Evolutionary conservation across 2,797 vertebrate species (phyloP).

Genomic region (Distichodus sexfasciatus): DNA sequence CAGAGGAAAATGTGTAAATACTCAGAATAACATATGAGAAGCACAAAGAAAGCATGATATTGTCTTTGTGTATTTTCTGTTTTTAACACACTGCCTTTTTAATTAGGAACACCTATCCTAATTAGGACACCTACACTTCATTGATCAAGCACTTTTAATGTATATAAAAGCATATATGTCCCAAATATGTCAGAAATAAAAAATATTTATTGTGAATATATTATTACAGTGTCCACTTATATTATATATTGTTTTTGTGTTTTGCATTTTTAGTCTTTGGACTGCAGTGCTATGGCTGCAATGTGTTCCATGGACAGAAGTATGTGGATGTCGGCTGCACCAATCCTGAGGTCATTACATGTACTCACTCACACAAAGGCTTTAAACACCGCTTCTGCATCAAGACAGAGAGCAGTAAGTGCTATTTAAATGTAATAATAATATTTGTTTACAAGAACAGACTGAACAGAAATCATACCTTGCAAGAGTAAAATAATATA

Average conservation of each 20-base stretch:
- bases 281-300: conserved; percentile 91
- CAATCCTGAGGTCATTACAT: conserved; percentile 87
- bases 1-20: too few species aligned
- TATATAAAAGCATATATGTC: too few species aligned
- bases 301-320: conserved; percentile 82
- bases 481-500: too few species aligned
- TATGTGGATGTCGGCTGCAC: conserved; percentile 86
- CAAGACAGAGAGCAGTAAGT: conserved; percentile 82
- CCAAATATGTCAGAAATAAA: too few species aligned
- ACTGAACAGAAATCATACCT: neutral
- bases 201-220: too few species aligned
- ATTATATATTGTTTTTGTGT: neutral
- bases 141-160: too few species aligned
- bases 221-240: neutral
- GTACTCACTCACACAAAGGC: conserved; percentile 80
- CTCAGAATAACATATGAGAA: too few species aligned
- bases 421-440: neutral
- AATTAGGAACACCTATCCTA: too few species aligned
- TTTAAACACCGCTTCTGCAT: conserved; percentile 84
- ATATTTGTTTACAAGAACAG: neutral
- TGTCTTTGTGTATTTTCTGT: too few species aligned
- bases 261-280: conserved; percentile 64
- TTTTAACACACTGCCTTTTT: too few species aligned
- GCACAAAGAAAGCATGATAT: too few species aligned
- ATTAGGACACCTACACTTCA: too few species aligned